Base-by-base conservation (phyloP, 1,140 invertebrate genomes). In the Nasonia giraulti region DNA sequence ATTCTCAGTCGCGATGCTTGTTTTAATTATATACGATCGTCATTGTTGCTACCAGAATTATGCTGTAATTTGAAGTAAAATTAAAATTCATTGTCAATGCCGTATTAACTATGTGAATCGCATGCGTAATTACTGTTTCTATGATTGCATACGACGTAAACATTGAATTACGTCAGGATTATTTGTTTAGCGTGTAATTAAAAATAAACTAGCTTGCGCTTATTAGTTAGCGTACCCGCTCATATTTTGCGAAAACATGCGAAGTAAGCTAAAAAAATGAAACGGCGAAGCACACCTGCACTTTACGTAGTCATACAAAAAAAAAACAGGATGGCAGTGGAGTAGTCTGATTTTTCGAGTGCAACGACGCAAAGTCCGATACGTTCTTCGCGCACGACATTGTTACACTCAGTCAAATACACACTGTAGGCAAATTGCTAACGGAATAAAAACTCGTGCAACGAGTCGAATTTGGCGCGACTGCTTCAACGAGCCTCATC, bases 391-490 rank as follows among this genome's bases (percentile, higher is more conserved):
- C n/a, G 3, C 68, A 27, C 68, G 79, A 81, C 69, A 80, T 73
- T 23, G 33, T 76, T 85, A 79, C 31, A 20, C 20, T 6, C 55
- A 62, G 17, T 20, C 55, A n/a, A 7, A n/a, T 5, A 6, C 20
- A n/a, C 2, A 62, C 14, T 20, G 55, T 6, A 73, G 62, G 55
- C 31, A 69, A 82, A 82, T 82, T 78, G 33, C 66, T 85, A 85
- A 85, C 84, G 84, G 84, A 81, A 84, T 44, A 75, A 80, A 78
- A 33, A 78, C 68, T 50, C 44, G 68, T 73, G 69, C 69, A 69
- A 71, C 80, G 69, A 44, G 62, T 74, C 50, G 44, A 81, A 69
- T 85, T 85, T 69, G 73, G 84, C 66, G 71, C 84, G 84, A 69
- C 66, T 77, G 55, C 44, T 7, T 17, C 69, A 85, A 82, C 62